Conservation (phyloP, 2,888 invertebrate species). For the Periphyllus acericola region DNA sequence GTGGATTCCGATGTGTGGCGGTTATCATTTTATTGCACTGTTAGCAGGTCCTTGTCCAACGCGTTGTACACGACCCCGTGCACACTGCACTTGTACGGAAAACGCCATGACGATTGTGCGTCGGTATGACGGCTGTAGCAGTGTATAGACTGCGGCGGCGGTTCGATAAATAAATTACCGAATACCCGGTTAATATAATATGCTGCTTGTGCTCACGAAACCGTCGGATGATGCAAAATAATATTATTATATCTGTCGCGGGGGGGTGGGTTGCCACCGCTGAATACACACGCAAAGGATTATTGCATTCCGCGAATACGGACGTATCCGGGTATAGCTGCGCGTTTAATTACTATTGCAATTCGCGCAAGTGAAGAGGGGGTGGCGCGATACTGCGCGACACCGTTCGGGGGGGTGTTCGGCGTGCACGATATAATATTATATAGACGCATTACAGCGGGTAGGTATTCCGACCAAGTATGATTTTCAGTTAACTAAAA, state of each 20-base stretch:
- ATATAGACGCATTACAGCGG: background rate
- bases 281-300: constrained; percentile 11
- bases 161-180: background rate
- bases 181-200: background rate
- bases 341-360: constrained; percentile 23
- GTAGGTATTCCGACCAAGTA: background rate
- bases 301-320: background rate
- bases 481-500: constrained; percentile 23
- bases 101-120: too few species aligned
- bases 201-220: background rate
- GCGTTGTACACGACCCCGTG: too few species aligned
- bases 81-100: too few species aligned
- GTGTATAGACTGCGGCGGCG: background rate
- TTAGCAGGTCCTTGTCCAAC: too few species aligned
- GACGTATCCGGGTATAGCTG: background rate
- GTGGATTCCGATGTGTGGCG: too few species aligned
- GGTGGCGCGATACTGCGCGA: background rate
- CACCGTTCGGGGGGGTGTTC: background rate
- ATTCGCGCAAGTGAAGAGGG: constrained; percentile 17
- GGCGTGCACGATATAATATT: background rate
- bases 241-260: constrained; percentile 31
- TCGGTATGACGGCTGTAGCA: too few species aligned
- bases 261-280: background rate
- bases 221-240: background rate
- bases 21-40: too few species aligned